Base-by-base conservation (phyloP, 1,140 invertebrate genomes). In the Megalopta genalis region DNA sequence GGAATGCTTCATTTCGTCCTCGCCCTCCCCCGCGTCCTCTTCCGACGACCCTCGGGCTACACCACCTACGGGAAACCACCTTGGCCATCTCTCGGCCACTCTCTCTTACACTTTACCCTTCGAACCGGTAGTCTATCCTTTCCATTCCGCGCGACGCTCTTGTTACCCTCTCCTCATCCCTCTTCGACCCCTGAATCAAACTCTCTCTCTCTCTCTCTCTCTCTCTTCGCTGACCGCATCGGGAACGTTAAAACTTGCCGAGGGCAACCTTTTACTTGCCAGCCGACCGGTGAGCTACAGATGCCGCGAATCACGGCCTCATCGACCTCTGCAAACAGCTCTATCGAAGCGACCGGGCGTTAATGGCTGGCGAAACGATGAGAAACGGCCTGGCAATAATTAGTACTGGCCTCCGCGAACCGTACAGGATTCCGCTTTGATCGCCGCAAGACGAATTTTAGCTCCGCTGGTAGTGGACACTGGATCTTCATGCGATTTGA, bases 1-100 rank as follows among this genome's bases (percentile, higher is more conserved):
- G 93, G 93, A 94, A 94, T 94, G 93, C 93, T 93, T 94, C 93
- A 94, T 94, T 94, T 94, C 92, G 90, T 83, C 71, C 82, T 82
- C 65, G 49, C 83, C 87, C 81, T 67, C 69, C 71, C 60, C 65
- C 62, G 27, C 54, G 21, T 52, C 59, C 64, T 73, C 72, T 84
- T 83, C 79, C 71, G 76, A 71, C 69, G 23, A 73, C 84, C 83
- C 78, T 82, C 66, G 73, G 76, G 88, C 87, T 84, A 82, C 85
- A 66, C 77, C 80, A 77, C 78, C 81, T 80, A 83, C 84, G 77
- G 75, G 78, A 66, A 78, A 85, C 80, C 77, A 88, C 85, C 80
- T 82, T 83, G 70, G 77, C 70, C 81, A 74, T 77, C 82, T 82
- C 81, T 78, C 75, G 81, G 74, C 67, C 76, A 69, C 77, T 66